Conservation (phyloP, 2,797 vertebrate genomes). For the Acanthiza pusilla region DNA sequence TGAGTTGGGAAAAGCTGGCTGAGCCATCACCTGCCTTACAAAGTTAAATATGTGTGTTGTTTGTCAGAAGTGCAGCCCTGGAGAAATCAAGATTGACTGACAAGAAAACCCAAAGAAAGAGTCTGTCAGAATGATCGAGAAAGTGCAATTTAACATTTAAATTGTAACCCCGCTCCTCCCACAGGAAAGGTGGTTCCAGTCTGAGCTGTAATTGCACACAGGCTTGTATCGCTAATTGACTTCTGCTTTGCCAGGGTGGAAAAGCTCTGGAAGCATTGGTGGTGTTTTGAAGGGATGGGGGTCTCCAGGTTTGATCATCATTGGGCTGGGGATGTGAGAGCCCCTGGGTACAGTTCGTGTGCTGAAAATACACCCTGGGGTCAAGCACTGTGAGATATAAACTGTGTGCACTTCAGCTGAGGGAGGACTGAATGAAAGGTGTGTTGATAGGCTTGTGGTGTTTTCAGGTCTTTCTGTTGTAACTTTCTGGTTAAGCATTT, state of each 20-base stretch:
- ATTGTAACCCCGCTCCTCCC: slow-evolving; percentile 29
- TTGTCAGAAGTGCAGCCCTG: background rate
- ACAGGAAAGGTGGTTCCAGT: background rate
- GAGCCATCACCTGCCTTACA: background rate
- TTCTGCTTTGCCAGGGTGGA: background rate
- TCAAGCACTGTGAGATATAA: background rate
- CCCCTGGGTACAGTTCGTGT: background rate
- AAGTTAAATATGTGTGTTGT: accelerated
- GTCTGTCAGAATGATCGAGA: background rate
- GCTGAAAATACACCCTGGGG: background rate
- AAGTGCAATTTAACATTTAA: background rate
- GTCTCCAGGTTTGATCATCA: background rate
- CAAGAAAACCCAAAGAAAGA: background rate
- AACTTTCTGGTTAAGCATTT: background rate
- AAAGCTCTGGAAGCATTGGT: background rate
- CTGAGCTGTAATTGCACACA: slow-evolving; percentile 20
- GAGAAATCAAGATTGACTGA: background rate
- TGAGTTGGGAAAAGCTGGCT: background rate
- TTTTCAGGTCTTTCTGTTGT: background rate
- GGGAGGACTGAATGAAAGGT: background rate
- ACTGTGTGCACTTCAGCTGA: background rate
- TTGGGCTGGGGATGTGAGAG: background rate
- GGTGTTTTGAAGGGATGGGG: background rate
- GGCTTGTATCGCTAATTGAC: background rate
- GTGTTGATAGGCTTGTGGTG: background rate